These are phyloP conservation scores for Eunapius fragilis DNA, from an alignment of 37 sponge, comb jelly and placozoan genomes.

Conservation along the genomic window DNA sequence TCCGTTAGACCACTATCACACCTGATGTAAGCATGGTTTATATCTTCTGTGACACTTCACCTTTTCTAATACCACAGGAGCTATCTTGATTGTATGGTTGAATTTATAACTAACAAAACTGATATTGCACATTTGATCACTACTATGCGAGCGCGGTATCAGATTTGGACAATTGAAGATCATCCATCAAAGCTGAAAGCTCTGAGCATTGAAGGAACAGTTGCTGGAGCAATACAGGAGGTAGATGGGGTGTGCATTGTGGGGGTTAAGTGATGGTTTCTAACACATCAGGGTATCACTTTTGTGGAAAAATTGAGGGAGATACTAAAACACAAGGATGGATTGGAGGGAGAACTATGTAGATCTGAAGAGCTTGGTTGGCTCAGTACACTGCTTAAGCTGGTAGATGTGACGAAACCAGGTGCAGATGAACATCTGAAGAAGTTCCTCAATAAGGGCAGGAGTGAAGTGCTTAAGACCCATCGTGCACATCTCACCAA, in stretches of 20 bases:
- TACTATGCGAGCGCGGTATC: neutral
- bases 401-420: slow-evolving; percentile 38
- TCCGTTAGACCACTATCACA: neutral
- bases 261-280: neutral
- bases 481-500: neutral
- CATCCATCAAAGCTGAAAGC: neutral
- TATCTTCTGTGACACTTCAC: neutral
- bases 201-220: neutral
- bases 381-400: slow-evolving; percentile 29
- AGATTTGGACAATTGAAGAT: neutral
- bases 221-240: neutral
- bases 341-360: neutral
- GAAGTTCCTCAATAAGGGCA: slow-evolving; percentile 4
- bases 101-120: neutral
- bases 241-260: neutral
- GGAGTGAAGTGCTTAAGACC: slow-evolving; percentile 13
- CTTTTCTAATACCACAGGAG: neutral
- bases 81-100: neutral
- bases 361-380: slow-evolving; percentile 22
- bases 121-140: neutral
- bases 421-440: slow-evolving; percentile 3
- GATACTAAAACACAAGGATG: neutral
- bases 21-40: neutral
- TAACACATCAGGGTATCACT: slow-evolving; percentile 1
- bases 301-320: slow-evolving; percentile 18